Evolutionary conservation across 2,797 vertebrate species (phyloP), one percentile per base, ranked within the genome.

Genomic region (Enteromius treurensis): DNA sequence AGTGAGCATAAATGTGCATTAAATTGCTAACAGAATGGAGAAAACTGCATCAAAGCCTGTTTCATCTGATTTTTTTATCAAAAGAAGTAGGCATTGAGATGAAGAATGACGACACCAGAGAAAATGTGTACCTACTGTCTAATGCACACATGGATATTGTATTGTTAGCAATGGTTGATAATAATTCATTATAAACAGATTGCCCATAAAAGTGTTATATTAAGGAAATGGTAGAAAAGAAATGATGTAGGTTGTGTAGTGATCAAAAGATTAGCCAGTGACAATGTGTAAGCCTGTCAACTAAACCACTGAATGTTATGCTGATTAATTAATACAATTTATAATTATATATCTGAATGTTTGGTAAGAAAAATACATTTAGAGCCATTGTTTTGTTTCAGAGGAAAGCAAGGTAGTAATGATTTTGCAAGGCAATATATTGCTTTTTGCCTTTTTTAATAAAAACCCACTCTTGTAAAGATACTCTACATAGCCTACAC

Each of bases 1-100:
- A 53, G 51, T 74, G 37, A 83, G 64, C 62, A 84, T 80, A 86
- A 67, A 49, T n/a, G 26, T 42, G 23, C 17, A 62, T 84, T 86
- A 68, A 29, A 83, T 83, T 78, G 62, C 75, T 49, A 78, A 47
- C 75, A 70, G 40, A 60, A 62, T 53, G 53, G 53, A 78, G 37
- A 53, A 79, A 74, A 68, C 32, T 53, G 62, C 34, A 40, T 69
- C 51, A 34, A 69, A 64, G 55, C 8, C 23, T 32, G 34, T 37
- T 47, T 60, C 26, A 51, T 75, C 15, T 13, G 21, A 65, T 80
- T 45, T 71, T 26, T 84, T 84, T 84, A 73, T 21, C 19, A 55
- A 40, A 73, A 77, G 8, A 34, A 74, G 53, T 45, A 8, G 2
- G 40, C 47, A 45, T 45, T 74, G 68, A 64, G 23, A 51, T 79